These are phyloP conservation scores for Vespertilio murinus DNA, from an alignment of 2,797 vertebrate genomes.

Conservation along the genomic window DNA sequence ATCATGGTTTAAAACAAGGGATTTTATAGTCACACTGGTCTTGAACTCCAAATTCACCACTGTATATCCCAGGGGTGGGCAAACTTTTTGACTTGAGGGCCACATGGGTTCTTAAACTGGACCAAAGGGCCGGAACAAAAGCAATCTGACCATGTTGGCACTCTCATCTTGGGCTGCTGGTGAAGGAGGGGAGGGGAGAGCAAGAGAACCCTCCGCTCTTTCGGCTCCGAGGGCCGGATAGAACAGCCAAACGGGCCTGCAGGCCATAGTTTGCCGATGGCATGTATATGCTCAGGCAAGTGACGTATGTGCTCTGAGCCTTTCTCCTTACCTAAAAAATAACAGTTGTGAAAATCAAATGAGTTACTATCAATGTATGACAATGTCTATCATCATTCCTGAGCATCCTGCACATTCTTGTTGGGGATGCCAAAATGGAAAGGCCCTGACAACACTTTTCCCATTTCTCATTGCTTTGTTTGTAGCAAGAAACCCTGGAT, in stretches of 20 bases:
- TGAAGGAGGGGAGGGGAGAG: too few relatives aligned
- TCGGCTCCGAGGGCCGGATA: too few relatives aligned
- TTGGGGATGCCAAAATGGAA: slow-evolving; percentile 11
- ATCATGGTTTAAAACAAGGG: background rate
- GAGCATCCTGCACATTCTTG: background rate
- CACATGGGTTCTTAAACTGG: too few relatives aligned
- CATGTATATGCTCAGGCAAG: slow-evolving; percentile 1
- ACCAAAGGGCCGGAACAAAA: too few relatives aligned
- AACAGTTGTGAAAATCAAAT: slow-evolving; percentile 7
- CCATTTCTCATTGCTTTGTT: background rate
- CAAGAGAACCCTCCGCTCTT: too few relatives aligned
- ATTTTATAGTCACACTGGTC: slow-evolving; percentile 38
- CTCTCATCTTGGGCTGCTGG: too few relatives aligned
- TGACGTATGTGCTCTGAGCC: background rate
- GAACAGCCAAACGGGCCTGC: too few relatives aligned
- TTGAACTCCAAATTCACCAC: slow-evolving; percentile 48
- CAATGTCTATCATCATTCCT: background rate
- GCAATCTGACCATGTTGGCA: too few relatives aligned
- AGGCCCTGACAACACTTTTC: background rate
- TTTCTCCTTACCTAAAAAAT: slow-evolving; percentile 34
- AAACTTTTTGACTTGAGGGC: too few relatives aligned
- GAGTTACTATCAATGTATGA: background rate
- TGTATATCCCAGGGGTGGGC: too few relatives aligned
- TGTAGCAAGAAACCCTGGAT: background rate
- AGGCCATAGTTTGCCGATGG: too few relatives aligned